phyloP scores from a whole-genome alignment of 1,140 invertebrate genomes.

The Drosophila suzukii region DNA sequence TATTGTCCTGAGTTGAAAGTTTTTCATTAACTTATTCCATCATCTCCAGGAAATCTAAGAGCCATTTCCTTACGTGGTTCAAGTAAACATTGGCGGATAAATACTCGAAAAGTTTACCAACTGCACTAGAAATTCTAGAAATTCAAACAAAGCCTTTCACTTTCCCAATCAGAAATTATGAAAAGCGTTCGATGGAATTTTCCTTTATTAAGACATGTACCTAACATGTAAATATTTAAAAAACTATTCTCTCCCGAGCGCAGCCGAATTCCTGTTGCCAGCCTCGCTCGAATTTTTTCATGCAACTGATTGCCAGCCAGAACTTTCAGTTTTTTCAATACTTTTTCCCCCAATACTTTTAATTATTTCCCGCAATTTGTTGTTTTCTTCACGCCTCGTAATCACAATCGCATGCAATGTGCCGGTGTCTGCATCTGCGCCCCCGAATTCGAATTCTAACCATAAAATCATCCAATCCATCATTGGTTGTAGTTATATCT shows the following conservation, averaged over 20 bases:
- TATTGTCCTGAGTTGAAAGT: neutral
- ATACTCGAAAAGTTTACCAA: neutral
- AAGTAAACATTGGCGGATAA: neutral
- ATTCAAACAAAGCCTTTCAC: neutral
- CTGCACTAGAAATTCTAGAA: neutral
- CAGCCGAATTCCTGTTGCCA: slow-evolving; percentile 10
- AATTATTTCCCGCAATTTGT: slow-evolving; percentile 13
- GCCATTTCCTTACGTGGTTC: neutral
- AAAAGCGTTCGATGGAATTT: slow-evolving; percentile 17
- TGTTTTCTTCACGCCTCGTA: slow-evolving; percentile 13
- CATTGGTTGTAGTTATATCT: slow-evolving; percentile 52
- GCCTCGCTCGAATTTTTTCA: slow-evolving; percentile 16
- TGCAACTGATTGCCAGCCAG: slow-evolving; percentile 33
- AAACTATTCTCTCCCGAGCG: slow-evolving; percentile 20
- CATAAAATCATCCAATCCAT: slow-evolving; percentile 59
- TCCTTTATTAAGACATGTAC: slow-evolving; percentile 26
- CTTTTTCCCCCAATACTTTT: slow-evolving; percentile 12
- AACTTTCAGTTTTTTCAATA: slow-evolving; percentile 20
- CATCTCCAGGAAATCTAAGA: neutral
- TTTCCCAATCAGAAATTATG: neutral
- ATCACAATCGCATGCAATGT: slow-evolving; percentile 9
- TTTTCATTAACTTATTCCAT: too few species aligned
- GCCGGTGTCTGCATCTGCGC: slow-evolving; percentile 42
- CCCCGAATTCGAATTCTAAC: slow-evolving; percentile 12
- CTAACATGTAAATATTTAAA: slow-evolving; percentile 50